These are phyloP conservation scores for Eptesicus fuscus DNA, from an alignment of 2,113 vertebrate genomes.

Conservation along the genomic window DNA sequence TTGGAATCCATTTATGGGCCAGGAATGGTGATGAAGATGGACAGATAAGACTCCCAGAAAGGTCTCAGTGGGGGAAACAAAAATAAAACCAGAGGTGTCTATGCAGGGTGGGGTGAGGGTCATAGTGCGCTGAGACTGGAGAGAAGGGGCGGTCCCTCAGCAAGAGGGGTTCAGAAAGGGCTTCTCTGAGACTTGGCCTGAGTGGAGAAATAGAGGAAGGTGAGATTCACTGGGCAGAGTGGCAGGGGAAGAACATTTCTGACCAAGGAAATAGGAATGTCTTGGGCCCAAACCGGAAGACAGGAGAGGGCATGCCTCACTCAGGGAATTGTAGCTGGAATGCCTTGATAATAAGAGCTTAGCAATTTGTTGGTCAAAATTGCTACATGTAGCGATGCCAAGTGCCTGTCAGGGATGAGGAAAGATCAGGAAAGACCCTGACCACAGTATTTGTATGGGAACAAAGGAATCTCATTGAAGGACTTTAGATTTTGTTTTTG, in stretches of 20 bases:
- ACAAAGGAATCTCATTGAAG: rapidly evolving
- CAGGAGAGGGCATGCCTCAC: rapidly evolving
- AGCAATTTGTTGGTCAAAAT: too few species aligned
- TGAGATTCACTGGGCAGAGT: not conserved
- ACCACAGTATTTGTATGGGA: rapidly evolving
- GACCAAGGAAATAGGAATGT: not conserved
- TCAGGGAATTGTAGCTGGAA: rapidly evolving
- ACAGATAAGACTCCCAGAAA: not conserved
- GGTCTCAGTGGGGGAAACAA: not conserved
- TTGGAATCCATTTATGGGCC: not conserved
- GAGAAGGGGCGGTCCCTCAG: not conserved
- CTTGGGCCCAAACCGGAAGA: not conserved
- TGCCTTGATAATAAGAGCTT: too few species aligned
- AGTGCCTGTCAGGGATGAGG: rapidly evolving
- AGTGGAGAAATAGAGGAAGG: not conserved
- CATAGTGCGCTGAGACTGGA: rapidly evolving
- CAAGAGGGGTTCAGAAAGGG: rapidly evolving
- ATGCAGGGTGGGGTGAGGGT: not conserved
- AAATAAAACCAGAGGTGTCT: rapidly evolving
- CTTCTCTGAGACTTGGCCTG: not conserved
- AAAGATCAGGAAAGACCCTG: not conserved
- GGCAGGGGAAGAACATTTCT: not conserved
- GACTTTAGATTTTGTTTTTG: not conserved
- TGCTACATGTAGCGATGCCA: too few species aligned
- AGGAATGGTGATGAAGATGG: too few species aligned